Conservation (phyloP, 1,140 invertebrate genomes). For the Eriosoma lanigerum region DNA sequence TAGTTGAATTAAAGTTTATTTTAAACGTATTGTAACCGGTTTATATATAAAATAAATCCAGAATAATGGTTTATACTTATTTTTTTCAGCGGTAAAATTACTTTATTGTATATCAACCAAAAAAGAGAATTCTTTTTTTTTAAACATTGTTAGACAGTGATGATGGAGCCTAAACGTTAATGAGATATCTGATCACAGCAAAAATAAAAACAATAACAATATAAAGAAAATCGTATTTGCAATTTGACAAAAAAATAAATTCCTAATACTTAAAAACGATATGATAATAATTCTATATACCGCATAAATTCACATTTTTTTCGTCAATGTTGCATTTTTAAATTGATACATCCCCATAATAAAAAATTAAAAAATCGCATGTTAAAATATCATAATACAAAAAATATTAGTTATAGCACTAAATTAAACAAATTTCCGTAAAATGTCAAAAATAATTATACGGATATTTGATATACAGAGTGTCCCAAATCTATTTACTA, state of each 20-base stretch:
- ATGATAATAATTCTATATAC: not conserved
- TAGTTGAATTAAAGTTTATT: constrained; percentile 10
- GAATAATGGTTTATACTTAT: constrained; percentile 29
- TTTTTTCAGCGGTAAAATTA: not conserved
- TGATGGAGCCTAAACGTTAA: constrained; percentile 9
- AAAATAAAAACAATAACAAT: not conserved
- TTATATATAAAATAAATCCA: not conserved
- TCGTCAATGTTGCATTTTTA: not conserved
- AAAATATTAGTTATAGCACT: too few species aligned
- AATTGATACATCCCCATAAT: too few species aligned
- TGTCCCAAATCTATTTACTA: too few species aligned
- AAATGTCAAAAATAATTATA: too few species aligned
- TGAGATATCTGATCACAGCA: constrained; percentile 7
- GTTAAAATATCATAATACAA: too few species aligned
- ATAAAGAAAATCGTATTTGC: not conserved
- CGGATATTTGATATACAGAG: too few species aligned
- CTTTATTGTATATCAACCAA: not conserved
- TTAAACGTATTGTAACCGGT: constrained; percentile 11
- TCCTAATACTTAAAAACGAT: not conserved
- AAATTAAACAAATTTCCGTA: too few species aligned
- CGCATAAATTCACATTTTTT: not conserved
- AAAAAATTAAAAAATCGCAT: too few species aligned
- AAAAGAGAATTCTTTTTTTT: not conserved
- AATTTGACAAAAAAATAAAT: constrained; percentile 26
- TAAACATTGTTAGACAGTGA: constrained; percentile 31